Evolutionary conservation across 2,113 vertebrate species (phyloP).

Genomic region (Oncorhynchus nerka): DNA sequence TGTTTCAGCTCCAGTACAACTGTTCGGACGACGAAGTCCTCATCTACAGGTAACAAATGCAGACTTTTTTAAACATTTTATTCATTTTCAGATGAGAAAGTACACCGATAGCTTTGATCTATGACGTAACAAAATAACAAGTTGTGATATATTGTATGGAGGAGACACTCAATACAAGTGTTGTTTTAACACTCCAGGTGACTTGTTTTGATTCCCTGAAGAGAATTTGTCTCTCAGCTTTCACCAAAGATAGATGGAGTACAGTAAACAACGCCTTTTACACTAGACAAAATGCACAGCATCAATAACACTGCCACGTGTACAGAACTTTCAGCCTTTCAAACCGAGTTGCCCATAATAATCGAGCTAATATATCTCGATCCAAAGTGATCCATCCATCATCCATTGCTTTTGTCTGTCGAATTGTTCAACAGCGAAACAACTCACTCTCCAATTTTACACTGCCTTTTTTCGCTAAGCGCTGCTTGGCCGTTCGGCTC

Average conservation of each 20-base stretch:
- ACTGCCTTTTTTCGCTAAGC: background rate
- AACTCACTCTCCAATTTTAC: background rate
- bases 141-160: background rate
- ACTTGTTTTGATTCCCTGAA: background rate
- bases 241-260: conserved; percentile 6
- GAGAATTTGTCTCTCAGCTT: background rate
- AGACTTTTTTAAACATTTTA: no score
- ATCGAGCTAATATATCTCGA: conserved; percentile 1
- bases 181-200: background rate
- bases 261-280: background rate
- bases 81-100: background rate
- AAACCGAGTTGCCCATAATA: conserved; percentile 9
- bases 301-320: background rate
- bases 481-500: background rate
- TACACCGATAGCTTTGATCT: background rate
- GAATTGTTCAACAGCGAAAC: conserved; percentile 24
- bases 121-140: background rate
- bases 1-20: conserved; percentile 96
- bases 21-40: conserved; percentile 93
- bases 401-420: conserved; percentile 7
- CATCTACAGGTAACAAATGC: conserved; percentile 86
- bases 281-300: background rate
- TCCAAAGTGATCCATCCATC: conserved; percentile 23
- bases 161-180: background rate
- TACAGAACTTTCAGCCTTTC: background rate